phyloP scores from a whole-genome alignment of 2,888 invertebrate genomes.

The Dicyrtoma fusca region DNA sequence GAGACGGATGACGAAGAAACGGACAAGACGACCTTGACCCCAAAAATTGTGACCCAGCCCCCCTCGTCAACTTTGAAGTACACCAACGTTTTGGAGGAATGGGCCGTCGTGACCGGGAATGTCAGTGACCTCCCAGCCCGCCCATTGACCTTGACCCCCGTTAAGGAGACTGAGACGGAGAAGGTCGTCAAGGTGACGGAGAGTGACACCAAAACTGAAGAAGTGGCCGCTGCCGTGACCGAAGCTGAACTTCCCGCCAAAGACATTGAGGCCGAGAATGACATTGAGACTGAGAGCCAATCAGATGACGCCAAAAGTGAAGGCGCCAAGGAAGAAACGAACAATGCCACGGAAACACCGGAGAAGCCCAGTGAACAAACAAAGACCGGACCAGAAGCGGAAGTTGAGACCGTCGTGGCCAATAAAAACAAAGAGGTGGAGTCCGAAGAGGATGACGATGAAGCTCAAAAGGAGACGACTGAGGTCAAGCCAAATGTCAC shows the following conservation, averaged over 20 bases:
- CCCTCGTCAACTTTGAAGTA: background rate
- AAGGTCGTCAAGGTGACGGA: background rate
- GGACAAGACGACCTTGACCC: background rate
- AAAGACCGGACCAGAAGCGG: background rate
- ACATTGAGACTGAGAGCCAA: background rate
- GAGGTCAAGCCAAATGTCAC: background rate
- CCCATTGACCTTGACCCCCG: background rate
- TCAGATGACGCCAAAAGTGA: too few relatives aligned
- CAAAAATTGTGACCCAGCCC: background rate
- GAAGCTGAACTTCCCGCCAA: background rate
- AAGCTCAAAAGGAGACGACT: background rate
- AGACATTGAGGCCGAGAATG: too few relatives aligned
- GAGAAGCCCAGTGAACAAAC: background rate
- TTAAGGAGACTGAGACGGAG: background rate
- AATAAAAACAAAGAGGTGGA: background rate
- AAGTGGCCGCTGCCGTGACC: background rate
- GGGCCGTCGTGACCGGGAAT: constrained; percentile 25
- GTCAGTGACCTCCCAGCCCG: background rate
- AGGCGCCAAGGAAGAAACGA: too few relatives aligned
- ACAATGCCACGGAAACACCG: too few relatives aligned
- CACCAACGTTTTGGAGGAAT: constrained; percentile 3
- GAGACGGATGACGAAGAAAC: background rate
- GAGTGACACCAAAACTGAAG: background rate
- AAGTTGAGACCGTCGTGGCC: background rate
- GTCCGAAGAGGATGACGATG: constrained; percentile 17